Evolutionary conservation across 2,888 invertebrate species (phyloP), one percentile per base, ranked within the genome.

Genomic region (Hermodice carunculata): DNA sequence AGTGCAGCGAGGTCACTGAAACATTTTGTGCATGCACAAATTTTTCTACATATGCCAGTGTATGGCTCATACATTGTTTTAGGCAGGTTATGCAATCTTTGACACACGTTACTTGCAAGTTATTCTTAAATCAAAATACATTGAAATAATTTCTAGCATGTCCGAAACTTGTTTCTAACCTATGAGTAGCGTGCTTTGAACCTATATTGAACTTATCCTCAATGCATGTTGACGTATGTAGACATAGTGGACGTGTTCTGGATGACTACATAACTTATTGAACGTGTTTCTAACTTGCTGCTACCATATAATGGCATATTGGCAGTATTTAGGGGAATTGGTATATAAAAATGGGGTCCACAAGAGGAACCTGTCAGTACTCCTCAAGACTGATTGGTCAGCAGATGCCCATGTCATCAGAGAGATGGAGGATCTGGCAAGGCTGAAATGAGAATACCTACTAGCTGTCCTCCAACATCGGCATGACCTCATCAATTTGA

Each of bases 201-300:
- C 46, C 46, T 46, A 37, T 37, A 14, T 14, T 4, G 6, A 49
- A 49, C 22, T 49, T 49, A 49, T 57, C 58, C 49, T 26, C 29
- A 57, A 57, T 26, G 31, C 29, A 57, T 17, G 49, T 40, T 43
- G 43, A 43, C 40, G 26, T 17, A 57, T 28, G 22, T 40, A 43
- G n/a, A 57, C 58, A 46, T 57, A 26, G 48, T 51, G 48, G 58
- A 49, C 46, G 43, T 17, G 58, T 57, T 57, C 58, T 19, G 43
- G 48, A 57, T 46, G 48, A 43, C 58, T 46, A 53, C 58, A 57
- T 19, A 57, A 57, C 58, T 57, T 57, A 57, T 46, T 57, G 58
- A 19, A 57, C 58, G 58, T 42, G 42, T 51, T 57, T 53, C 42
- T 57, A 57, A 44, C 58, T 57, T 40, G 19, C 51, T 51, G 51